Base-by-base conservation (phyloP, 2,797 vertebrate species). In the Falco berigora region DNA sequence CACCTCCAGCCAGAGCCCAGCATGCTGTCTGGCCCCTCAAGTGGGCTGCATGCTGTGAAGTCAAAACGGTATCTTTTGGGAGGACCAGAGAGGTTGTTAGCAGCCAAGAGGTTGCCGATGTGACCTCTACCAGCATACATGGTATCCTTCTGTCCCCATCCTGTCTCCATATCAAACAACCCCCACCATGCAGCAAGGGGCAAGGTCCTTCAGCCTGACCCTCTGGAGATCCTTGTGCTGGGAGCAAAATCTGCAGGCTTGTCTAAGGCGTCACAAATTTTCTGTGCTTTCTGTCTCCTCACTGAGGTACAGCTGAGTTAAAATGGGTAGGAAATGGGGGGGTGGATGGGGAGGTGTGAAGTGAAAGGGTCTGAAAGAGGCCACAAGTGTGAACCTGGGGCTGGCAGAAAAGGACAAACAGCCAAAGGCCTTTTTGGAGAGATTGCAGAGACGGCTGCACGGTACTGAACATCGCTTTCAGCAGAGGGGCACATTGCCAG, bases 401-500 rank as follows among this genome's bases (percentile, higher is more conserved):
- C 10, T 1, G 3, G 9, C 0, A 6, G 73, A 53, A 49, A 44
- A 32, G 56, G 67, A 9, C 13, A 46, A 47, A 15, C 0, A 9
- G 16, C 16, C 34, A 38, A 38, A 4, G 5, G 12, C 12, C 49
- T 67, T n/a, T 27, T 2, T 34, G 46, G 46, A 63, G 58, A n/a
- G 27, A 18, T 2, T 36, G 34, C 32, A 61, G 81, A 19, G 32
- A n/a, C 0, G 23, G 14, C 77, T 90, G 71, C 25, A 6, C 59
- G 30, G 50, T n/a, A 55, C 34, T 4, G 3, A 92, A 32, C 0
- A 0, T 8, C 0, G 0, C 27, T 25, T n/a, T 44, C 55, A 52
- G 75, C 55, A 89, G 47, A 56, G 78, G 20, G 23, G 18, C 30
- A 36, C 4, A 0, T 3, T 69, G 55, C 74, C 88, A 89, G 71